phyloP scores from a whole-genome alignment of 2,797 vertebrate species.

The Enteromius treurensis region DNA sequence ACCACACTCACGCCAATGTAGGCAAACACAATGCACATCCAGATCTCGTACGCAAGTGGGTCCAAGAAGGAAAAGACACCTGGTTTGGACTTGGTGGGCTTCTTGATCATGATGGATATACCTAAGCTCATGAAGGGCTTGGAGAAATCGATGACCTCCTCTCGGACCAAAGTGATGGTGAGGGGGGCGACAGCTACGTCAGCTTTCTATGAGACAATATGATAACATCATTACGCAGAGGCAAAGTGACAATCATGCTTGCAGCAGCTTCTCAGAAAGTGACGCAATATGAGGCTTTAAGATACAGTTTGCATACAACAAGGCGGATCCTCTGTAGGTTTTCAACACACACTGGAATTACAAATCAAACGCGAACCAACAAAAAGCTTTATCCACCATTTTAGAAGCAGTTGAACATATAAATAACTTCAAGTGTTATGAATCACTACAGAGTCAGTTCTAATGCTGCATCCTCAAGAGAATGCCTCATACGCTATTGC shows the following conservation, averaged over 20 bases:
- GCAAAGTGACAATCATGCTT: neutral
- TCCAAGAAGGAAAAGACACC: slow-evolving; percentile 97
- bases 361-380: neutral
- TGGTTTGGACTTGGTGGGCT: slow-evolving; percentile 95
- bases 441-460: slow-evolving; percentile 24
- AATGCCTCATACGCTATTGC: slow-evolving; percentile 16
- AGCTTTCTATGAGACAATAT: slow-evolving; percentile 82
- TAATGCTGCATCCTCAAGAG: slow-evolving; percentile 29
- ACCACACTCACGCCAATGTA: slow-evolving; percentile 98
- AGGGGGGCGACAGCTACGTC: slow-evolving; percentile 94
- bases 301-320: slow-evolving; percentile 10
- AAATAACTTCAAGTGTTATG: slow-evolving; percentile 23
- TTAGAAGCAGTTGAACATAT: slow-evolving; percentile 20
- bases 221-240: slow-evolving; percentile 18
- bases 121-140: slow-evolving; percentile 97
- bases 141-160: slow-evolving; percentile 98
- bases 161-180: slow-evolving; percentile 94
- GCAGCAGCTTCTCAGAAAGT: slow-evolving; percentile 6
- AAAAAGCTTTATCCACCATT: slow-evolving; percentile 3
- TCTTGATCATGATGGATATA: slow-evolving; percentile 98
- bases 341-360: slow-evolving; percentile 11
- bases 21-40: slow-evolving; percentile 99
- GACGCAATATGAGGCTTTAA: slow-evolving; percentile 3
- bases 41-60: slow-evolving; percentile 96
- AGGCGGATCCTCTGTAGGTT: slow-evolving; percentile 6